These are phyloP conservation scores for Montipora foliosa DNA, from an alignment of 64 coral and sea anemone species.

Conservation along the genomic window DNA sequence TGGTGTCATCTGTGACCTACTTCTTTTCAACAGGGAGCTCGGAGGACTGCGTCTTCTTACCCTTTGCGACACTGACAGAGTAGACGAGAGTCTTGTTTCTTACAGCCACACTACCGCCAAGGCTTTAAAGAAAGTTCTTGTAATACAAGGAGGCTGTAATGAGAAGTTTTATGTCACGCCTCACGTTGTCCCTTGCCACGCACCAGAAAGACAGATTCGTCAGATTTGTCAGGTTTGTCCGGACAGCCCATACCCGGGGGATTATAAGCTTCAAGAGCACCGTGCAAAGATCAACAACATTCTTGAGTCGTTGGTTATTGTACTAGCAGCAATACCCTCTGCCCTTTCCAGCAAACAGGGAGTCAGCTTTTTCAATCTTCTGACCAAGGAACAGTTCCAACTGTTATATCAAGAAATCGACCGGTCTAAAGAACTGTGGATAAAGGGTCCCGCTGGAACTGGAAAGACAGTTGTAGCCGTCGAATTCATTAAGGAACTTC, in stretches of 20 bases:
- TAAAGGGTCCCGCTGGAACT: slow-evolving; percentile 30
- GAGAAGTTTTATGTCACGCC: slow-evolving; percentile 40
- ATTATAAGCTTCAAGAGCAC: neutral
- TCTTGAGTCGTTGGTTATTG: slow-evolving; percentile 13
- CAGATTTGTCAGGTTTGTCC: too few species aligned
- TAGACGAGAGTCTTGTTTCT: neutral
- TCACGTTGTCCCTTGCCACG: neutral
- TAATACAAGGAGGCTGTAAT: neutral
- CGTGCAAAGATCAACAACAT: neutral
- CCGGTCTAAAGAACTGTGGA: neutral
- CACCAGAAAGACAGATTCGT: neutral
- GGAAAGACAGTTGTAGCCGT: slow-evolving; percentile 48
- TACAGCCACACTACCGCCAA: neutral
- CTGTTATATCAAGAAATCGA: neutral
- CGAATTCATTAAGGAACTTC: slow-evolving; percentile 19
- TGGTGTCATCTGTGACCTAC: slow-evolving; percentile 42
- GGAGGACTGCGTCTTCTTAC: neutral
- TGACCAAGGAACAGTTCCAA: slow-evolving; percentile 20
- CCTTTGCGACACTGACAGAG: neutral
- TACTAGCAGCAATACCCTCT: slow-evolving; percentile 15
- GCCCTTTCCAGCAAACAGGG: slow-evolving; percentile 14
- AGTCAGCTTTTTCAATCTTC: slow-evolving; percentile 23
- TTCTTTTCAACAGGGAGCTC: neutral
- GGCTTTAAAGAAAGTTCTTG: neutral
- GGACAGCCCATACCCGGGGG: neutral